These are phyloP conservation scores for Ceramica pisi DNA, from an alignment of 2,888 invertebrate genomes.

Conservation along the genomic window DNA sequence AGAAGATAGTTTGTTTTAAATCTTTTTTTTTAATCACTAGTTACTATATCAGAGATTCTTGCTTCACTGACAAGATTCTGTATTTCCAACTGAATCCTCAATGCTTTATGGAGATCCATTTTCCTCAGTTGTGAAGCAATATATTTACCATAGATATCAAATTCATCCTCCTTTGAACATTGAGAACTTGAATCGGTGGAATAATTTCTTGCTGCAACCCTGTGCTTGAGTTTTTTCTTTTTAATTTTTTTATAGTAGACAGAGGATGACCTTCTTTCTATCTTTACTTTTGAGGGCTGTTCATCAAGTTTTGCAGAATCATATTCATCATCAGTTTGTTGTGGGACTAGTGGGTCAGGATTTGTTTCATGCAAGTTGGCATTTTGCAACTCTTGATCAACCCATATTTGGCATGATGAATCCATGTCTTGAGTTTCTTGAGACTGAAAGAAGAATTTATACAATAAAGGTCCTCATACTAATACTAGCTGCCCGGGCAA, in stretches of 20 bases:
- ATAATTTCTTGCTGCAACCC: conserved; percentile 65
- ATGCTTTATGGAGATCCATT: conserved; percentile 77
- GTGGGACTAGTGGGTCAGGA: conserved; percentile 78
- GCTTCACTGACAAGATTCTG: conserved; percentile 81
- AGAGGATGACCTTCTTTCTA: conserved; percentile 61
- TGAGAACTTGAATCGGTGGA: conserved; percentile 64
- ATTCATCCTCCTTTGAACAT: conserved; percentile 77
- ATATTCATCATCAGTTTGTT: conserved; percentile 77
- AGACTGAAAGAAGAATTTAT: conserved; percentile 63
- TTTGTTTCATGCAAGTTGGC: conserved; percentile 72
- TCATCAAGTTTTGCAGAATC: conserved; percentile 69
- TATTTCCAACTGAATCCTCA: conserved; percentile 79
- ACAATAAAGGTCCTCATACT: too few relatives aligned
- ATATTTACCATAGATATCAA: conserved; percentile 83
- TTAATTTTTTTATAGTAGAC: conserved; percentile 72
- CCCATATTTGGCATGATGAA: conserved; percentile 80
- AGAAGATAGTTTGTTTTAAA: not conserved
- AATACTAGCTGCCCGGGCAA: too few relatives aligned
- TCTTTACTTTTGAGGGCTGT: conserved; percentile 66
- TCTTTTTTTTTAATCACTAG: conserved; percentile 50
- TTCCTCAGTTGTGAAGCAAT: conserved; percentile 80
- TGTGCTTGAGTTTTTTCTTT: conserved; percentile 77
- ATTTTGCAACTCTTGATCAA: conserved; percentile 73
- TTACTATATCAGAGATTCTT: conserved; percentile 73
- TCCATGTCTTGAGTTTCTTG: conserved; percentile 78